phyloP scores from a whole-genome alignment of 2,113 vertebrate genomes.

The Callithrix jacchus region DNA sequence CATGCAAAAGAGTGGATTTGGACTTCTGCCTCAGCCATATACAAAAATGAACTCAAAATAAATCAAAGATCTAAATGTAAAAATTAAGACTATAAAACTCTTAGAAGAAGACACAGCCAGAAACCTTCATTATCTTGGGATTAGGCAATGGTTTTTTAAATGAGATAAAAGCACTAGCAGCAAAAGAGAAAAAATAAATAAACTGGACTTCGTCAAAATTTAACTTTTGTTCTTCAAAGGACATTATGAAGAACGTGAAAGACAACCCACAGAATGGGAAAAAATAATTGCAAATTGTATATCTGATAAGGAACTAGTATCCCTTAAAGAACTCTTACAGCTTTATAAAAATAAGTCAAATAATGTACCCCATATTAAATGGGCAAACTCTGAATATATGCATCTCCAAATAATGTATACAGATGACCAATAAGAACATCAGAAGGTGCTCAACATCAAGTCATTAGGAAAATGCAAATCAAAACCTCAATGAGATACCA shows the following conservation, averaged over 20 bases:
- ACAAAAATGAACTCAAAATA: not conserved
- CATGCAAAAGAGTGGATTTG: not conserved
- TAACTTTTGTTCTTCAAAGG: constrained; percentile 1
- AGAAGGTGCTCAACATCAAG: not conserved
- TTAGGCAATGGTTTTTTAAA: not conserved
- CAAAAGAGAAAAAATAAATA: constrained; percentile 1
- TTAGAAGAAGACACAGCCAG: not conserved
- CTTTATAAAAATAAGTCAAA: not conserved
- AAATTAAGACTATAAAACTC: not conserved
- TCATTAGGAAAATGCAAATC: not conserved
- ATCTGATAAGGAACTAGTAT: not conserved
- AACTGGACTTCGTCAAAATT: not conserved
- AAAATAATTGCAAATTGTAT: not conserved
- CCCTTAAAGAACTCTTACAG: not conserved
- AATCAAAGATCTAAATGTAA: not conserved
- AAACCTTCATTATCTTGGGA: not conserved
- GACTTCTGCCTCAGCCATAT: not conserved
- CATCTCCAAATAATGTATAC: not conserved
- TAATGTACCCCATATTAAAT: not conserved
- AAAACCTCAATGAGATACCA: not conserved
- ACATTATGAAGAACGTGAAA: not conserved
- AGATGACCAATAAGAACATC: not conserved
- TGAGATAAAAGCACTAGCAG: not conserved
- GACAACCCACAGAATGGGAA: not conserved
- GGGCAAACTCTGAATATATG: not conserved